phyloP scores from a whole-genome alignment of 2,888 invertebrate genomes.

The Caenorhabditis drosophilae region DNA sequence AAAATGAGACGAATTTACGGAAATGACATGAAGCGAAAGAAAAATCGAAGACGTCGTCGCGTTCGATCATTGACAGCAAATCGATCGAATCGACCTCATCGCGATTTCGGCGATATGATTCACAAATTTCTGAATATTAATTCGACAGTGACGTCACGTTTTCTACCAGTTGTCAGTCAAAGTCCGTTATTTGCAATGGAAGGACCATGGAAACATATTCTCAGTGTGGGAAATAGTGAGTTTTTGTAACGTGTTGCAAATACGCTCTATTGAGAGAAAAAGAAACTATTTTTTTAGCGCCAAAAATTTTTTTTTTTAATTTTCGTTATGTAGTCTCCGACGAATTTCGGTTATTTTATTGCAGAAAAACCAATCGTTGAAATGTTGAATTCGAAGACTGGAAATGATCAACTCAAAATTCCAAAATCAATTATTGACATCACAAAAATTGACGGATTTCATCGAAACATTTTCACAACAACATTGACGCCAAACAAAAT shows the following conservation, averaged over 20 bases:
- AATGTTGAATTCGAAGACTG: too few relatives aligned
- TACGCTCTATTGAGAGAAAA: constrained; percentile 9
- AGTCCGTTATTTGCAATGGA: constrained; percentile 47
- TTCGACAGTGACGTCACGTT: constrained; percentile 45
- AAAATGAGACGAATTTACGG: constrained; percentile 35
- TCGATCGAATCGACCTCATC: constrained; percentile 27
- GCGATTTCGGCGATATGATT: constrained; percentile 44
- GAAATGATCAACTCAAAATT: constrained; percentile 16
- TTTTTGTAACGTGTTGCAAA: neutral
- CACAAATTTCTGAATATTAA: constrained; percentile 48
- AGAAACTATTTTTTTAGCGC: constrained; percentile 6
- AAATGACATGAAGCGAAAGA: too few relatives aligned
- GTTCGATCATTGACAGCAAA: constrained; percentile 11
- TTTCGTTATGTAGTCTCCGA: neutral
- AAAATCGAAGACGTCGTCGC: constrained; percentile 8
- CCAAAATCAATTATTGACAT: constrained; percentile 13
- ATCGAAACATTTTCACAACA: constrained; percentile 30
- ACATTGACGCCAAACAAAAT: constrained; percentile 17
- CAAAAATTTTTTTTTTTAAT: neutral
- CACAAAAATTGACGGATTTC: constrained; percentile 31
- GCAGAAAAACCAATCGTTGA: too few relatives aligned
- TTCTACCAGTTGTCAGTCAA: constrained; percentile 47
- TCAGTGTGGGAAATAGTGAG: constrained; percentile 24
- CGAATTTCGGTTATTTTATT: neutral
- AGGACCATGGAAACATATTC: constrained; percentile 34